Percentiles rank a stretch among this genome's conserved stretches.
These are phyloP conservation scores for Myiopsitta monachus DNA, from an alignment of 2,113 vertebrate species.

Conservation along the genomic window DNA sequence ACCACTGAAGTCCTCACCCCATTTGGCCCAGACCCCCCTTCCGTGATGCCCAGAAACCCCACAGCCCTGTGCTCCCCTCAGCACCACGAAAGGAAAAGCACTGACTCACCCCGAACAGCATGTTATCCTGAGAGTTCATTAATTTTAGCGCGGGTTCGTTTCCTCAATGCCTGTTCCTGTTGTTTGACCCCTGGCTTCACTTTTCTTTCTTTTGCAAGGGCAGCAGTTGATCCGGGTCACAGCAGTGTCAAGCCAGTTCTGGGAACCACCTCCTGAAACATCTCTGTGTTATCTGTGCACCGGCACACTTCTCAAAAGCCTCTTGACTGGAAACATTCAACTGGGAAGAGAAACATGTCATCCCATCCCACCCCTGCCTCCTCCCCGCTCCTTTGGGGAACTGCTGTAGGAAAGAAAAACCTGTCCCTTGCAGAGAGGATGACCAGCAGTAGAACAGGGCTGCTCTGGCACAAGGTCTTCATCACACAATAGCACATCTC, in stretches of 20 bases:
- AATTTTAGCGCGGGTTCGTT: background rate
- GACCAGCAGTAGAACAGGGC: fast-evolving
- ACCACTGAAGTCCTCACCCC: background rate
- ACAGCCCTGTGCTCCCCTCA: background rate
- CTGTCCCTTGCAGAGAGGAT: fast-evolving
- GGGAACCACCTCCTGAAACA: background rate
- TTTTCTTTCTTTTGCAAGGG: background rate
- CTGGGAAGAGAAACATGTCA: background rate
- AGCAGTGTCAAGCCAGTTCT: background rate
- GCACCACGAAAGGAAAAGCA: background rate
- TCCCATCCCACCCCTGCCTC: background rate
- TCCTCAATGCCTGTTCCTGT: conserved; percentile 49
- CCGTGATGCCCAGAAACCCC: background rate
- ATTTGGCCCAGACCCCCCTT: background rate
- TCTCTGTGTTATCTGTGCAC: background rate
- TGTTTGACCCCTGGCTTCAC: background rate
- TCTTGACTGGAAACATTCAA: conserved; percentile 48
- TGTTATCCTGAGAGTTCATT: background rate
- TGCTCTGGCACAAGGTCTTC: background rate
- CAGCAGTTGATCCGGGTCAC: background rate
- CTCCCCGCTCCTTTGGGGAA: background rate
- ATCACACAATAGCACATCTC: background rate
- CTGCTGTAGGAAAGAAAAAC: background rate
- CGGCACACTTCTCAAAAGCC: background rate
- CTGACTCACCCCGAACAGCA: background rate